Percentiles rank a stretch among this genome's conserved stretches.
Evolutionary conservation across 2,797 vertebrate species (phyloP).

Genomic region (Lacerta agilis): DNA sequence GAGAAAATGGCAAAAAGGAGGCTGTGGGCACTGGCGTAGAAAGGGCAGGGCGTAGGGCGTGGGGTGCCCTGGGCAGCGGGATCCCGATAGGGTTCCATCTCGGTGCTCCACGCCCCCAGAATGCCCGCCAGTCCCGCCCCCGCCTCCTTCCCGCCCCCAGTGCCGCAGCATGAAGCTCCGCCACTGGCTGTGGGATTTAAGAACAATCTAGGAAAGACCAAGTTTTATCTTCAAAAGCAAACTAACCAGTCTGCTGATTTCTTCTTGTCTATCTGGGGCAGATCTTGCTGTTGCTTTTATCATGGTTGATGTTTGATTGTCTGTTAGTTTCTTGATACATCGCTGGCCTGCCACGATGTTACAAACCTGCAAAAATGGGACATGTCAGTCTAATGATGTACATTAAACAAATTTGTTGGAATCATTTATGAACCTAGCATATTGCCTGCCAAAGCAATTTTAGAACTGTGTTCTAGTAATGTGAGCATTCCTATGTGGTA

Average conservation of each 20-base stretch:
- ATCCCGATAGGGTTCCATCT: no score
- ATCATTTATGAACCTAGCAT: rapidly evolving
- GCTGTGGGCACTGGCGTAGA: no score
- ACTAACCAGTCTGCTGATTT: constrained; percentile 97
- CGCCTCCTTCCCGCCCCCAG: no score
- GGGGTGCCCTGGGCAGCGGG: no score
- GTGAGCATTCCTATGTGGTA: neutral
- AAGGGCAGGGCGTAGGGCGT: no score
- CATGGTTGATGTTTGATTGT: constrained; percentile 99
- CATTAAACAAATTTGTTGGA: neutral
- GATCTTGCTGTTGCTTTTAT: constrained; percentile 98
- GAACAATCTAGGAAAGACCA: neutral
- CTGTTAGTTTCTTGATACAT: constrained; percentile 98
- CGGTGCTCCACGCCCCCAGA: no score
- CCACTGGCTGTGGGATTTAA: neutral
- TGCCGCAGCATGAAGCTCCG: no score
- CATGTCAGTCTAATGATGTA: neutral
- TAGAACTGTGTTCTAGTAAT: neutral
- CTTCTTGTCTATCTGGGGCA: constrained; percentile 95
- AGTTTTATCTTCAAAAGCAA: neutral
- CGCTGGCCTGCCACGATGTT: constrained; percentile 98
- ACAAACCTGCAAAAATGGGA: constrained; percentile 86
- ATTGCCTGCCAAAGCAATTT: neutral
- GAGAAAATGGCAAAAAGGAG: neutral
- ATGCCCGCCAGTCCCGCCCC: no score